Percentiles rank a stretch among this genome's conserved stretches.
Evolutionary conservation across 1,140 invertebrate genomes (phyloP).

Genomic region (Leptinotarsa texana): DNA sequence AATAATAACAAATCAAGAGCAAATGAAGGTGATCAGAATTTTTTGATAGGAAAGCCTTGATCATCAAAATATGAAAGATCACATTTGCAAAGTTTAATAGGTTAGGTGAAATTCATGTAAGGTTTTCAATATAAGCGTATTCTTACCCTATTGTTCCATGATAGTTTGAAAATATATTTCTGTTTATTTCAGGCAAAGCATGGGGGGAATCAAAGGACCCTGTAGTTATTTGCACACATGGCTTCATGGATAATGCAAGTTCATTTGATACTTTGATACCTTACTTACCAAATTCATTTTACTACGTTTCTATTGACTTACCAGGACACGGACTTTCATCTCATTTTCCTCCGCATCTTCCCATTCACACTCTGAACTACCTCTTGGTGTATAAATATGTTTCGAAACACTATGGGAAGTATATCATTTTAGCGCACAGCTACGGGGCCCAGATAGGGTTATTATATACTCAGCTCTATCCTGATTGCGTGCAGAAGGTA

Average conservation of each 20-base stretch:
- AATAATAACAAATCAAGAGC: no score
- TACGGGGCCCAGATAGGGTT: conserved; percentile 60
- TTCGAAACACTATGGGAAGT: conserved; percentile 59
- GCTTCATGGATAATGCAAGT: conserved; percentile 66
- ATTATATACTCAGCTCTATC: conserved; percentile 58
- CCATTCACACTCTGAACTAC: conserved; percentile 57
- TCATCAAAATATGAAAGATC: no score
- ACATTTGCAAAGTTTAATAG: no score
- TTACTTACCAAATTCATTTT: conserved; percentile 61
- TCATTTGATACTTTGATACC: conserved; percentile 68
- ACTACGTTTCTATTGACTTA: conserved; percentile 69
- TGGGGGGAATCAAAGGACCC: conserved; percentile 63
- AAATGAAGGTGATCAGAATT: no score
- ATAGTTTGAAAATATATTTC: no score
- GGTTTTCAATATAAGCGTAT: no score
- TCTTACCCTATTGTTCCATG: no score
- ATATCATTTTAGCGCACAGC: conserved; percentile 63
- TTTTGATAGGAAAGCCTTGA: no score
- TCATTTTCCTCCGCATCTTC: conserved; percentile 60
- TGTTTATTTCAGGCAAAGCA: conserved; percentile 60
- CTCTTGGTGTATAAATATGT: conserved; percentile 59
- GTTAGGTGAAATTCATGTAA: no score
- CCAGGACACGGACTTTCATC: conserved; percentile 73
- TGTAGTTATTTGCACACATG: conserved; percentile 67
- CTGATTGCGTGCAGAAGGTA: conserved; percentile 58